Evolutionary conservation across 2,888 invertebrate species (phyloP), one percentile per base, ranked within the genome.

Genomic region (Agrilus cyanescens): DNA sequence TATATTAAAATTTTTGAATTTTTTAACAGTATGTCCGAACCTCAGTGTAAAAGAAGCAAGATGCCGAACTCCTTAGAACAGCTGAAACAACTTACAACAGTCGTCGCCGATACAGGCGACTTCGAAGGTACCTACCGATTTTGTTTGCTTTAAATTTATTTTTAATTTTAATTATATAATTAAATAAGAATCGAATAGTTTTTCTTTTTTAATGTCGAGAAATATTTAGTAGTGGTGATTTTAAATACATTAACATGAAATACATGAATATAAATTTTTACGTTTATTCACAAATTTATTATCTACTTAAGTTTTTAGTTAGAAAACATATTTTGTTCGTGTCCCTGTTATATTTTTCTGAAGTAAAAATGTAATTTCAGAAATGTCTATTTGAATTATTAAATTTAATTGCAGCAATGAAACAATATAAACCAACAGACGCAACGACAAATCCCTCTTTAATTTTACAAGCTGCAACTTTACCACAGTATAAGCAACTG

Each of bases 381-480:
- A 36, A 36, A 36, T 36, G 5, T 4, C 4, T 36, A 8, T 15
- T 4, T 32, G 4, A 3, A 32, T 41, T 38, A 35, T 35, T n/a
- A n/a, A 18, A 4, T 14, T 33, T 14, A 38, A 34, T 53, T 54
- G 39, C 61, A 96, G 97, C 90, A 8, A 96, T 98, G 82, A 86
- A 90, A 66, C 80, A 85, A 54, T 98, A 93, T 68, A 88, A 91
- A 66, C 98, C 98, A 3, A 96, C 94, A 1, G 98, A 98, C 82
- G 97, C 97, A 31, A 98, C 98, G 2, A 98, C 98, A 40, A 98
- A 98, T 68, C 98, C 98, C 4, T 96, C 97, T 5, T 73, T 98
- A 40, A 96, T 98, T 53, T 72, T 98, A 54, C 87, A 89, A 40
- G 98, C 97, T 1, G 87, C 97, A 20, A 85, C 78, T 55, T 85